Percentiles rank a stretch among this genome's conserved stretches.
These are phyloP conservation scores for Halictus quadricinctus DNA, from an alignment of 2,888 invertebrate species.

Conservation along the genomic window DNA sequence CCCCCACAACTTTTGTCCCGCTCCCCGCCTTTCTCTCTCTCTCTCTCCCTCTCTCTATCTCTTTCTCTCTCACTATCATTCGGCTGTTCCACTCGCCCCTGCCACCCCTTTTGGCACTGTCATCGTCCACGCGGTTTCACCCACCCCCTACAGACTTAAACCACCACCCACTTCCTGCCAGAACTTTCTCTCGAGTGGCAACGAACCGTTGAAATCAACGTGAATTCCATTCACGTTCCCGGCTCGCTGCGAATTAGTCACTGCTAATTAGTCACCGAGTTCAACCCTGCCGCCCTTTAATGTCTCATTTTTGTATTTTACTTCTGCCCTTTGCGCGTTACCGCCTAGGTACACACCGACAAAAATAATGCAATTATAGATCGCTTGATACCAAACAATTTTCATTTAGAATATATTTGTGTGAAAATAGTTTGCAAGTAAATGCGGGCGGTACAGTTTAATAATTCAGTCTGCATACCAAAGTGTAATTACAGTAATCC, in stretches of 20 bases:
- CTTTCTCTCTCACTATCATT: conserved; percentile 13
- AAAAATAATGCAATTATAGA: too few species aligned
- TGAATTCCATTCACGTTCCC: conserved; percentile 6
- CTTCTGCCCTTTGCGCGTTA: neutral
- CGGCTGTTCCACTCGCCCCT: conserved; percentile 12
- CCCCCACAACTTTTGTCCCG: conserved; percentile 56
- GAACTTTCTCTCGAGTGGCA: conserved; percentile 68
- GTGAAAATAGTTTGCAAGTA: too few species aligned
- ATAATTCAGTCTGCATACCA: too few species aligned
- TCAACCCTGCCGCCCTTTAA: neutral
- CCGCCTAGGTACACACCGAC: neutral
- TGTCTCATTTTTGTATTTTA: neutral
- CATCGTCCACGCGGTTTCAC: conserved; percentile 62
- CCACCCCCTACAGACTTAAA: conserved; percentile 53
- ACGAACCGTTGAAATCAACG: conserved; percentile 61
- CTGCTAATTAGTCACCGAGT: neutral
- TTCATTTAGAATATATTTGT: too few species aligned
- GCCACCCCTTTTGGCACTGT: conserved; percentile 57
- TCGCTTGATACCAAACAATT: too few species aligned
- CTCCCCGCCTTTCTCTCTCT: conserved; percentile 50
- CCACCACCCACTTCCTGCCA: conserved; percentile 67
- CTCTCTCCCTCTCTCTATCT: neutral
- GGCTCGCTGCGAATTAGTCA: neutral
- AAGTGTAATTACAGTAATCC: too few species aligned
- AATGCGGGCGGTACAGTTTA: too few species aligned